Evolutionary conservation across 2,888 invertebrate species (phyloP).

Genomic region (Chirona hameri): DNA sequence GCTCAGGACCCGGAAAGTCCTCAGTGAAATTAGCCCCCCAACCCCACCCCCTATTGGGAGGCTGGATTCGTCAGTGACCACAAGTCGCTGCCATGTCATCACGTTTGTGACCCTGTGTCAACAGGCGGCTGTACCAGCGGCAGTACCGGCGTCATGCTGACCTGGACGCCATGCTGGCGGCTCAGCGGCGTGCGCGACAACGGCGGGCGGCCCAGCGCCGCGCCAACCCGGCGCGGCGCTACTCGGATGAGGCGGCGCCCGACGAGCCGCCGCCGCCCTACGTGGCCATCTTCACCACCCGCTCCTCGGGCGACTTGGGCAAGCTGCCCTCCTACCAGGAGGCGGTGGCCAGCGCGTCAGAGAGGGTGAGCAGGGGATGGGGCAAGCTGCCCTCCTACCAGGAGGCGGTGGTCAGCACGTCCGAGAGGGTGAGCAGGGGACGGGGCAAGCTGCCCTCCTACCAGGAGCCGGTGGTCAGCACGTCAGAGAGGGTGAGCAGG

Average conservation of each 20-base stretch:
- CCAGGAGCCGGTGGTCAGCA: not conserved
- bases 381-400: slow-evolving; percentile 13
- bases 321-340: slow-evolving; percentile 22
- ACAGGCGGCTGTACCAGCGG: not conserved
- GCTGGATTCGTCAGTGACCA: no score
- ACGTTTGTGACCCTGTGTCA: not conserved
- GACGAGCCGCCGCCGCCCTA: slow-evolving; percentile 27
- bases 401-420: not conserved
- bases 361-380: not conserved
- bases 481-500: not conserved
- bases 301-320: not conserved
- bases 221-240: not conserved
- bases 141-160: not conserved
- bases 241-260: slow-evolving; percentile 5
- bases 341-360: not conserved
- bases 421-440: not conserved
- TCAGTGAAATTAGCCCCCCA: no score
- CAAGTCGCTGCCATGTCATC: no score
- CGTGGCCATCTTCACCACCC: slow-evolving; percentile 12
- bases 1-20: no score
- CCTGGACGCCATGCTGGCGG: not conserved
- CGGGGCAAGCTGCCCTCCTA: slow-evolving; percentile 6
- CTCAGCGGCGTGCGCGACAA: not conserved
- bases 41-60: no score
- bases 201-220: not conserved